These are phyloP conservation scores for Zosterops pallidus DNA, from an alignment of 2,113 vertebrate genomes.

Conservation along the genomic window DNA sequence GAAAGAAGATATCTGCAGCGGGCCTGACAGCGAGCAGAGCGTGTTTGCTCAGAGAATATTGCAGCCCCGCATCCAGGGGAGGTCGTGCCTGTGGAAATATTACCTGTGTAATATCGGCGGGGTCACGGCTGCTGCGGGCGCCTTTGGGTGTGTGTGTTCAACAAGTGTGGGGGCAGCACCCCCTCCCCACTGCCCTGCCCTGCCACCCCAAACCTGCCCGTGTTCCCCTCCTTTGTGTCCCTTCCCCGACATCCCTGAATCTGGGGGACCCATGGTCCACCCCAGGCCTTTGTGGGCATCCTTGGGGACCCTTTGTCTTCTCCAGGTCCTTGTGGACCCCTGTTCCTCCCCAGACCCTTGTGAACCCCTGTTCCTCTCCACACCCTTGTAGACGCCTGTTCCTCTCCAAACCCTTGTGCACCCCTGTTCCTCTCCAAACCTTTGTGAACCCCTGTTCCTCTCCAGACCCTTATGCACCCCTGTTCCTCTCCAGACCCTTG, in stretches of 20 bases:
- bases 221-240: background rate
- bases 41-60: conserved; percentile 61
- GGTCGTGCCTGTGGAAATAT: conserved; percentile 42
- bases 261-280: rapidly evolving
- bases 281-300: background rate
- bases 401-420: too few relatives aligned
- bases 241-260: rapidly evolving
- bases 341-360: background rate
- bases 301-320: rapidly evolving
- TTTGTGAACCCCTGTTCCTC: too few relatives aligned
- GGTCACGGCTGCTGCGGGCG: background rate
- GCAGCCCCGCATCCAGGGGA: background rate
- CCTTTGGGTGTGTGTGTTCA: background rate
- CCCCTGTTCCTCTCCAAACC: too few relatives aligned
- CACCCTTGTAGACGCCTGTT: background rate
- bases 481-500: too few relatives aligned
- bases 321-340: background rate
- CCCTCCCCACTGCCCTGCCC: background rate
- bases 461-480: too few relatives aligned
- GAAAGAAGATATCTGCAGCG: conserved; percentile 3
- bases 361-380: rapidly evolving
- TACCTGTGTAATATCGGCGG: background rate
- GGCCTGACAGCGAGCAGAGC: background rate
- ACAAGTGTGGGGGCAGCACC: background rate
- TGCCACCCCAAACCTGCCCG: background rate